phyloP scores from a whole-genome alignment of 1,140 invertebrate species.

The Drosophila sulfurigaster region DNA sequence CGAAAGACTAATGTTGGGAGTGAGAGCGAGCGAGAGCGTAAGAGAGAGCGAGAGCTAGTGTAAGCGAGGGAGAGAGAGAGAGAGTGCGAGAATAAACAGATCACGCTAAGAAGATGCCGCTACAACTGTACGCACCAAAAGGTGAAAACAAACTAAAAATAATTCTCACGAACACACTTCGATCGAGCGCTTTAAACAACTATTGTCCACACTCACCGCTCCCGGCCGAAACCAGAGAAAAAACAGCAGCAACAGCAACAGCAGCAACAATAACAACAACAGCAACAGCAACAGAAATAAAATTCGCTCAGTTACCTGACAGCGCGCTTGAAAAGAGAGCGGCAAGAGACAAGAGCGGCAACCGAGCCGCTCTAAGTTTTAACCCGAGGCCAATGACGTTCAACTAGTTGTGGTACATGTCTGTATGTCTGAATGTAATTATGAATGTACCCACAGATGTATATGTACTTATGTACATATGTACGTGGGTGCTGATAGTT shows the following conservation, averaged over 20 bases:
- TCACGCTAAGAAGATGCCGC: slow-evolving; percentile 14
- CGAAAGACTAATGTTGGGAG: background rate
- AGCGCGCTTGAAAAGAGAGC: slow-evolving; percentile 26
- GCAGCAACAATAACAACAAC: too few species aligned
- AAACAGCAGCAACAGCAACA: too few species aligned
- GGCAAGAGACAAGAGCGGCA: slow-evolving; percentile 1
- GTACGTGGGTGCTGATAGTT: slow-evolving; percentile 10
- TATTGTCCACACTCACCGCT: slow-evolving; percentile 39
- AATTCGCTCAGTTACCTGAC: slow-evolving; percentile 41
- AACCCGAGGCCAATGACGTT: slow-evolving; percentile 1
- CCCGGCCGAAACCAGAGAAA: slow-evolving; percentile 10
- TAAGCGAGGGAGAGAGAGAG: background rate
- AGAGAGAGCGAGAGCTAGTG: background rate
- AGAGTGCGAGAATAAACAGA: slow-evolving; percentile 6
- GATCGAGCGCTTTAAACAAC: slow-evolving; percentile 64
- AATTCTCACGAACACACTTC: slow-evolving; percentile 63
- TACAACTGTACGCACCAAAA: slow-evolving; percentile 71
- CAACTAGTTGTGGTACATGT: background rate
- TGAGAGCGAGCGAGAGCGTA: background rate
- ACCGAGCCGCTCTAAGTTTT: slow-evolving; percentile 7
- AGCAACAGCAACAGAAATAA: slow-evolving; percentile 4
- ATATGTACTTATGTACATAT: background rate
- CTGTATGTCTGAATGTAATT: background rate
- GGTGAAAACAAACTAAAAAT: slow-evolving; percentile 81
- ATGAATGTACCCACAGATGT: background rate